Percentiles rank a stretch among this genome's conserved stretches.
phyloP scores from a whole-genome alignment of 2,888 invertebrate genomes.

The Andrena minutula region DNA sequence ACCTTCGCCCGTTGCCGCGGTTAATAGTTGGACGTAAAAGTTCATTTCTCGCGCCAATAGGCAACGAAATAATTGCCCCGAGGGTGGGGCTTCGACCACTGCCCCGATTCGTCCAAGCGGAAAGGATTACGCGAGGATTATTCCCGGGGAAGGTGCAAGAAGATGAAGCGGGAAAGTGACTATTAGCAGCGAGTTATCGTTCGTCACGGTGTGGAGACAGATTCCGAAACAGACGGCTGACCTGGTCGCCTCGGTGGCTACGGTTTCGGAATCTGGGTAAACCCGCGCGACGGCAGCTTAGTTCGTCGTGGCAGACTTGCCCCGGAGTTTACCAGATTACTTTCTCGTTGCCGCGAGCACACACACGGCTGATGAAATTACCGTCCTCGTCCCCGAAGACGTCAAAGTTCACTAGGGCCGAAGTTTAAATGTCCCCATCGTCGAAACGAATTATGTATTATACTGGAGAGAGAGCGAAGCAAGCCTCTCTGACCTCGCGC shows the following conservation, averaged over 20 bases:
- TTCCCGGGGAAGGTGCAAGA: background rate
- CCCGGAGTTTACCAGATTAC: constrained; percentile 55
- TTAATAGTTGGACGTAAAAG: constrained; percentile 31
- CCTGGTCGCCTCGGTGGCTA: constrained; percentile 38
- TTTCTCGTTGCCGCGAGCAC: constrained; percentile 39
- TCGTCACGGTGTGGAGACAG: too few species aligned
- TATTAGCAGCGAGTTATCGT: background rate
- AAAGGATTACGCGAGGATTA: background rate
- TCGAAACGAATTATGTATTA: constrained; percentile 52
- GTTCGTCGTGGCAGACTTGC: constrained; percentile 17
- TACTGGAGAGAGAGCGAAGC: constrained; percentile 11
- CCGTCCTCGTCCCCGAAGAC: constrained; percentile 42
- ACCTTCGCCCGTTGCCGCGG: constrained; percentile 13
- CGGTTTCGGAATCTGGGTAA: constrained; percentile 43
- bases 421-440: constrained; percentile 56
- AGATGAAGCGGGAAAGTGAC: background rate
- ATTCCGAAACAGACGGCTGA: too few species aligned
- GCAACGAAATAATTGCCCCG: constrained; percentile 33
- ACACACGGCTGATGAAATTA: constrained; percentile 54
- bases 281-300: constrained; percentile 33
- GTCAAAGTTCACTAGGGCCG: constrained; percentile 39
- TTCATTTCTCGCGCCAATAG: constrained; percentile 44
- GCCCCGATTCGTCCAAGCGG: background rate
- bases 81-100: background rate
- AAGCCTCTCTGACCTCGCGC: constrained; percentile 23